Conservation (phyloP, 1,140 invertebrate species). For the Bombus balteatus region DNA sequence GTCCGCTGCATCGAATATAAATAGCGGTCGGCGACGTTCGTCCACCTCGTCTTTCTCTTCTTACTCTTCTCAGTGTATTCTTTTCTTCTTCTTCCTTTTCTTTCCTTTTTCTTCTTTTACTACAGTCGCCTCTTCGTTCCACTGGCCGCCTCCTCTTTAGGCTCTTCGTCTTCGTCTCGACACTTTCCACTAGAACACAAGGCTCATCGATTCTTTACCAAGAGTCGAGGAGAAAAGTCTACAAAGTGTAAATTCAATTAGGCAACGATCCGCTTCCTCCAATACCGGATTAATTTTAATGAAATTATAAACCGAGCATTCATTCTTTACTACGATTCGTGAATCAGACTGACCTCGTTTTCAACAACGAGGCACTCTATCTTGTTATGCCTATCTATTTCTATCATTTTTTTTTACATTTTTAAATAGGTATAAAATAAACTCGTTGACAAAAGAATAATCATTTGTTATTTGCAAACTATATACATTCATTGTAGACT, state of each 20-base stretch:
- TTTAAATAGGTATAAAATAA: too few species aligned
- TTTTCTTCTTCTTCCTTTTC: conserved; percentile 54
- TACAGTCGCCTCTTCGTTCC: conserved; percentile 38
- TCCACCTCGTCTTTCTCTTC: conserved; percentile 69
- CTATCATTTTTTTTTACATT: too few species aligned
- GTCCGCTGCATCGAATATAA: conserved; percentile 77
- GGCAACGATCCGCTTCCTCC: neutral
- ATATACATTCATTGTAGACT: too few species aligned
- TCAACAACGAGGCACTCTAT: too few species aligned
- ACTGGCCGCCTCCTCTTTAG: neutral
- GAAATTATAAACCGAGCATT: conserved; percentile 12
- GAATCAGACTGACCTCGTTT: too few species aligned
- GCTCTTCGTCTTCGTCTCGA: conserved; percentile 22
- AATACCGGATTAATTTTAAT: neutral
- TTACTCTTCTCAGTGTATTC: conserved; percentile 50
- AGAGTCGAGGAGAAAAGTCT: neutral
- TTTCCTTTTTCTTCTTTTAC: conserved; percentile 20
- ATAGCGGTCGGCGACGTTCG: conserved; percentile 73
- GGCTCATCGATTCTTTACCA: conserved; percentile 43
- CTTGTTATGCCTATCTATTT: too few species aligned
- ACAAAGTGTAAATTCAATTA: conserved; percentile 35
- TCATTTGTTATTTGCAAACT: too few species aligned
- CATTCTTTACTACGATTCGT: neutral
- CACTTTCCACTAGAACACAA: conserved; percentile 46
- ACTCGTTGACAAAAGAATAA: too few species aligned